Base-by-base conservation (phyloP, 2,113 vertebrate genomes). In the Chaenogobius annularis region DNA sequence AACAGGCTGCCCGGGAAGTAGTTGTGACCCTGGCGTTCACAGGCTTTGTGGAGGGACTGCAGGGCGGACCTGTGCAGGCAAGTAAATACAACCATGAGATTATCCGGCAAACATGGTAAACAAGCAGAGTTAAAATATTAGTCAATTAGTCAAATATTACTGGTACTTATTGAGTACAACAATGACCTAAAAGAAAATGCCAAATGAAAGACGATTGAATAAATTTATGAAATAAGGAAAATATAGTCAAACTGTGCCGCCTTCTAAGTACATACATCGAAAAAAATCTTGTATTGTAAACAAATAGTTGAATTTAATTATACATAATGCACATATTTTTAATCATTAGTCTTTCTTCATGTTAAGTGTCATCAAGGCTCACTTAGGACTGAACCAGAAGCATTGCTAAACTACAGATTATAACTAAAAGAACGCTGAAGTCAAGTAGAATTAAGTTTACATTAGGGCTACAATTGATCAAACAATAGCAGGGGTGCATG, bases 1-100 rank as follows among this genome's bases (percentile, higher is more conserved):
- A 98, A 99, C 10, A 99, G 94, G 83, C 97, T 98, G 74, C 98
- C 97, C 0, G 98, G 97, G 87, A 98, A 99, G 89, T 99, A 99
- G 82, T 99, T 98, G 91, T 98, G 94, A 87, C 94, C 94, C 73
- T 97, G 94, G 62, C 77, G 98, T 78, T 99, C 98, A 20, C 97
- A 98, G 37, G 97, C 97, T 84, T 98, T 99, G 82, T 99, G 98
- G 44, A 99, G 93, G 58, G 97, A 98, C 91, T 98, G 98, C 61
- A 99, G 83, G 10, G 98, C 96, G 69, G 98, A 98, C 98, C 97
- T 98, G 85, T 10, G 5, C 79, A 40, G 0, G 9, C 35, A 22
- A 55, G 52, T 48, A 56, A 56, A 11, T 8, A 56, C 22, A 22
- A 23, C 20, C 3, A 12, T 56, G 22, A 23, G n/a, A 55, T 55